phyloP scores from a whole-genome alignment of 35 echinoderm and acorn worm species.

The Apostichopus parvimensis region DNA sequence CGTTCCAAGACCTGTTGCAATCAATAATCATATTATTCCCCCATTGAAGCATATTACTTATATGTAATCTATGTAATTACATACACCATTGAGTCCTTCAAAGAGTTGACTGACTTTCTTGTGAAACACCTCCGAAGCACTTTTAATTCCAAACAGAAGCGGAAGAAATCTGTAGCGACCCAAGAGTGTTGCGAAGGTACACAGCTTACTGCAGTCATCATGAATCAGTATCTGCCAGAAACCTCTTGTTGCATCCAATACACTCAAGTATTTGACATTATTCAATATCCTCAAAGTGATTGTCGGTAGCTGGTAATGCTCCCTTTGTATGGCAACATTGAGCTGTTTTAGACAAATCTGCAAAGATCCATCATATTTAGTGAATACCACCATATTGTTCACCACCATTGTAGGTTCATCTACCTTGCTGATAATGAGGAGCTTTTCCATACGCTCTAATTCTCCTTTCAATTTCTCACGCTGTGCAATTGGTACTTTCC shows the following conservation, averaged over 20 bases:
- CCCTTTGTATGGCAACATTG: conserved; percentile 1
- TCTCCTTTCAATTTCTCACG: conserved; percentile 22
- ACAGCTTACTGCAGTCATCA: conserved; percentile 33
- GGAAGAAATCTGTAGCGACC: conserved; percentile 1
- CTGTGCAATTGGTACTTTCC: conserved; percentile 54
- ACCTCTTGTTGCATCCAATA: conserved; percentile 14
- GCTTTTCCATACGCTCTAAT: conserved; percentile 8
- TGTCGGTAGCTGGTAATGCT: conserved; percentile 14
- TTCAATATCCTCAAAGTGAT: background rate
- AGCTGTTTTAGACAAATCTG: conserved; percentile 41
- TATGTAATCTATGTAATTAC: background rate
- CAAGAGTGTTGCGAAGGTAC: conserved; percentile 35
- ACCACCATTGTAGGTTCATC: conserved; percentile 39
- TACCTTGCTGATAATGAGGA: conserved; percentile 9
- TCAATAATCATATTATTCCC: no score
- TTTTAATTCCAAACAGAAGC: conserved; percentile 4
- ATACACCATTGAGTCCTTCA: background rate
- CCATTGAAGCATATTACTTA: no score
- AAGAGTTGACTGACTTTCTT: conserved; percentile 12
- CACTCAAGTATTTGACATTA: conserved; percentile 30
- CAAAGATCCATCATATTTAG: background rate
- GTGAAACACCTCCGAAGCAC: conserved; percentile 30
- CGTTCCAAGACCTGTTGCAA: no score
- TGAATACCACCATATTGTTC: background rate
- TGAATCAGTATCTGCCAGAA: conserved; percentile 53